A percentile compares a stretch with the other conserved stretches of the same genome.
Evolutionary conservation across 2,797 vertebrate genomes (phyloP).

Genomic region (Spinibarbus caldwelli): DNA sequence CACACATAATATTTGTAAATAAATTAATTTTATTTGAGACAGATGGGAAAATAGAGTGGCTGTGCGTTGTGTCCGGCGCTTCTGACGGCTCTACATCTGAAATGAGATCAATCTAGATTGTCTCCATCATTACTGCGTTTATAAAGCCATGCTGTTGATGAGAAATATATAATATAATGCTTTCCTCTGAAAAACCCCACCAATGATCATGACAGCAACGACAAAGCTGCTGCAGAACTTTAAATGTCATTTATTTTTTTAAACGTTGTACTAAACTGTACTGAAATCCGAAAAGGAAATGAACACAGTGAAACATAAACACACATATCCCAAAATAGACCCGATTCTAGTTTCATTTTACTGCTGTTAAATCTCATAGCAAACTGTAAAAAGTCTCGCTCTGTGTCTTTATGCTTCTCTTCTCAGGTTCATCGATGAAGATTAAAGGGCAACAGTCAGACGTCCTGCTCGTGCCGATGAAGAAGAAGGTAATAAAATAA

Average conservation of each 20-base stretch:
- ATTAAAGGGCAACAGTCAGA: neutral
- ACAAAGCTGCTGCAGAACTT: neutral
- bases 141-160: too few relatives aligned
- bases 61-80: neutral
- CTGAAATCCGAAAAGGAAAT: slow-evolving; percentile 55
- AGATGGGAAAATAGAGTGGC: neutral
- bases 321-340: slow-evolving; percentile 52
- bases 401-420: neutral
- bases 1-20: slow-evolving; percentile 18
- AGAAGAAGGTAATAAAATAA: slow-evolving; percentile 29
- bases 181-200: slow-evolving; percentile 49
- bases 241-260: slow-evolving; percentile 64
- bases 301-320: slow-evolving; percentile 52
- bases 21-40: slow-evolving; percentile 25
- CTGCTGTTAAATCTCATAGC: neutral
- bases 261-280: slow-evolving; percentile 68
- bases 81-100: neutral
- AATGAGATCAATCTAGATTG: neutral
- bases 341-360: neutral
- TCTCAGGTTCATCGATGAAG: neutral
- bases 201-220: slow-evolving; percentile 65
- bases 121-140: neutral
- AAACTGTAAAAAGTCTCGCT: neutral
- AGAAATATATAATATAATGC: too few relatives aligned
- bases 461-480: neutral